phyloP scores from a whole-genome alignment of 2,113 vertebrate species.

The Madoqua kirkii region DNA sequence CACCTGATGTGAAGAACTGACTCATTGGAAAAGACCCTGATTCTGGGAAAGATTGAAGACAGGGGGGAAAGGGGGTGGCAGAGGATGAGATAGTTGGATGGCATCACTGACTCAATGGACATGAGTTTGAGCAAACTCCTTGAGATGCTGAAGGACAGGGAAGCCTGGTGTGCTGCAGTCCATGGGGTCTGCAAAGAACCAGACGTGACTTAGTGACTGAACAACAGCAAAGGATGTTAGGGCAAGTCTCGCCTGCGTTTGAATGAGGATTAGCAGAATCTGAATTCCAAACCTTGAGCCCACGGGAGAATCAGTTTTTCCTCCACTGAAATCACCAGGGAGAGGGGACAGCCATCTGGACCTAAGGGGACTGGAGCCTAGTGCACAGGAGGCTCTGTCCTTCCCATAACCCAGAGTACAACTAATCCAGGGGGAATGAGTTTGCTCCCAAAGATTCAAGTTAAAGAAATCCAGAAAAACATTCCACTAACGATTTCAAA shows the following conservation, averaged over 20 bases:
- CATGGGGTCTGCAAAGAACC: not conserved
- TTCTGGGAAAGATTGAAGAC: not conserved
- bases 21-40: not conserved
- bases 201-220: not conserved
- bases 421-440: not conserved
- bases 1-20: not conserved
- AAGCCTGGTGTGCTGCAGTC: not conserved
- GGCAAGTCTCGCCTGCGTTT: not conserved
- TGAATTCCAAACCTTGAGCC: not conserved
- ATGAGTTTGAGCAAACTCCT: not conserved
- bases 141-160: not conserved
- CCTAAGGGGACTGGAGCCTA: not conserved
- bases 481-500: not conserved
- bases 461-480: not conserved
- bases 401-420: not conserved
- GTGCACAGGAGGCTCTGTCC: rapidly evolving
- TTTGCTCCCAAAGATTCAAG: not conserved
- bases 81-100: not conserved
- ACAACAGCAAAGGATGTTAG: not conserved
- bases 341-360: rapidly evolving
- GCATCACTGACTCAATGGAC: not conserved
- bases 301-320: not conserved
- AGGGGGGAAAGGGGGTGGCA: not conserved
- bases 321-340: not conserved
- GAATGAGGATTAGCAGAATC: not conserved